phyloP scores from a whole-genome alignment of 2,888 invertebrate genomes.

The Drosophila merina region DNA sequence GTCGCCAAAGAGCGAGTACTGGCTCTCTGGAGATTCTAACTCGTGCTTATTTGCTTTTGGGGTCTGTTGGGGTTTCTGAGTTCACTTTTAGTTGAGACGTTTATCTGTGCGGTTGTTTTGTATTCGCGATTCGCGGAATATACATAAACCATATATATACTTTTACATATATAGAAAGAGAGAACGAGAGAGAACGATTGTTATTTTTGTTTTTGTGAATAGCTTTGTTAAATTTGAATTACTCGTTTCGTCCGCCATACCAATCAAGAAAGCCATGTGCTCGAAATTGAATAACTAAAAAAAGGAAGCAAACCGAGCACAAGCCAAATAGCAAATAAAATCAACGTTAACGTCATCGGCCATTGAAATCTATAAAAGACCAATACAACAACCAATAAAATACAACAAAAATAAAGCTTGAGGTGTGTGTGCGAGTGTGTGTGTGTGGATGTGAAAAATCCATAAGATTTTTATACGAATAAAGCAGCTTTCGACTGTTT shows the following conservation, averaged over 20 bases:
- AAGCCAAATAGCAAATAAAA: constrained; percentile 29
- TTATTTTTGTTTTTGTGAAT: constrained; percentile 44
- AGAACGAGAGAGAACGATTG: constrained; percentile 36
- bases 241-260: constrained; percentile 51
- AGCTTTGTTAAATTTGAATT: constrained; percentile 60
- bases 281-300: constrained; percentile 42
- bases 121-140: constrained; percentile 36
- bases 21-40: constrained; percentile 52
- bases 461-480: constrained; percentile 37
- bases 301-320: constrained; percentile 16
- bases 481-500: constrained; percentile 30
- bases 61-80: constrained; percentile 31
- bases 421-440: constrained; percentile 24
- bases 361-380: constrained; percentile 47
- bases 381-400: constrained; percentile 14
- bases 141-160: constrained; percentile 12
- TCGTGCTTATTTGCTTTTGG: constrained; percentile 60
- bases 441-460: constrained; percentile 39
- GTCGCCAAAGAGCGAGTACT: constrained; percentile 2
- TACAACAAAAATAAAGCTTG: constrained; percentile 2
- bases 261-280: constrained; percentile 60
- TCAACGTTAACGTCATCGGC: constrained; percentile 72
- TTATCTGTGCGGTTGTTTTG: constrained; percentile 75
- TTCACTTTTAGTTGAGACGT: constrained; percentile 81
- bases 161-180: constrained; percentile 30